phyloP scores from a whole-genome alignment of 2,113 vertebrate genomes.

The Penelope pileata region DNA sequence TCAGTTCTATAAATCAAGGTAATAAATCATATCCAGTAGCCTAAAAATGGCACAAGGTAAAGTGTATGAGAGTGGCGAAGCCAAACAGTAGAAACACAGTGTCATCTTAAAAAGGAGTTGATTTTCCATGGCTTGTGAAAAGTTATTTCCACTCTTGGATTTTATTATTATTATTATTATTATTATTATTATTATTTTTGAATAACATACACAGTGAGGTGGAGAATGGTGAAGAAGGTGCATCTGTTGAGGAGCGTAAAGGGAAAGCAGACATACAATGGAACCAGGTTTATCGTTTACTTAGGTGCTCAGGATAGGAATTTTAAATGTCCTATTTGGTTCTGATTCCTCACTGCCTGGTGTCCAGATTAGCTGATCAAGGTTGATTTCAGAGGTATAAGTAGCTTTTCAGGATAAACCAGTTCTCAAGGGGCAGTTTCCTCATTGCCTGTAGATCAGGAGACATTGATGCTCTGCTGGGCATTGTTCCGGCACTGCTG shows the following conservation, averaged over 20 bases:
- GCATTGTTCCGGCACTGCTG: neutral
- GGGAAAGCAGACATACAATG: neutral
- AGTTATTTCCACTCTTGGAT: neutral
- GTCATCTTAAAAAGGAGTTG: neutral
- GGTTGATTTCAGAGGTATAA: neutral
- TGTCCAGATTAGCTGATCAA: neutral
- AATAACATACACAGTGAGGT: neutral
- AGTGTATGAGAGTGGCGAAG: neutral
- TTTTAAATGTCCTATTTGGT: neutral
- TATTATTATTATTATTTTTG: too few relatives aligned
- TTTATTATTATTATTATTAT: too few relatives aligned
- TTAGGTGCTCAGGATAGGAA: neutral
- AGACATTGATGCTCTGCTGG: neutral
- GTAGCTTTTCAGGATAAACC: neutral
- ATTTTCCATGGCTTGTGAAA: neutral
- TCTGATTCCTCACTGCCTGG: neutral
- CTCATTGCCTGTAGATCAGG: neutral
- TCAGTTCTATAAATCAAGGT: conserved; percentile 74
- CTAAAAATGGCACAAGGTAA: too few relatives aligned
- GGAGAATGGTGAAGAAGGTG: neutral
- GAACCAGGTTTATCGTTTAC: neutral
- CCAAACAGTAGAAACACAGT: neutral
- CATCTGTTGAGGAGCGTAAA: neutral
- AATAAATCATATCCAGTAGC: conserved; percentile 63
- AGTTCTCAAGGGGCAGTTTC: neutral